Evolutionary conservation across 53 echinoderm and acorn worm species (phyloP), one percentile per base, ranked within the genome.

Genomic region (Patiria pectinifera): DNA sequence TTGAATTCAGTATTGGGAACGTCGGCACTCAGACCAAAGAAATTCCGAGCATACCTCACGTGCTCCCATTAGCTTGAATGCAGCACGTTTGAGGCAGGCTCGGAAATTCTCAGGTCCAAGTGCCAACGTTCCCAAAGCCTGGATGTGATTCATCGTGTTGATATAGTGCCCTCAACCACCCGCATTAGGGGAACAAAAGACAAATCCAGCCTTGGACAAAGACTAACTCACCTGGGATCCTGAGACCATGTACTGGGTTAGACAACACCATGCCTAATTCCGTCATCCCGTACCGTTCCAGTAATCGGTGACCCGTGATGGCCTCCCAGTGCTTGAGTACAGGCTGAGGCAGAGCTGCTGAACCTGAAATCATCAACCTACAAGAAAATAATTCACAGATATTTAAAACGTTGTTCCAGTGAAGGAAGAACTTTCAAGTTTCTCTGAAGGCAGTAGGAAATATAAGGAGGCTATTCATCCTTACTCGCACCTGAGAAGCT

Each of bases 221-320:
- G 19, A 11, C 66, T 18, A 74, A 24, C 21, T 76, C 93, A 99
- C 99, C 99, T 93, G 99, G 96, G 35, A 93, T 75, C 76, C 97
- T 93, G 45, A 75, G 47, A 16, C 99, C 96, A 4, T 94, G 78
- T 13, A 99, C 94, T 8, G 99, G 97, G 62, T 99, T 99, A 13
- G 99, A 89, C 1, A 99, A 91, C 13, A 93, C 99, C 97, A 99
- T 97, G 11, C 99, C 99, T 47, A 97, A 66, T 81, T 99, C 99
- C 72, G 99, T 99, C 99, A 99, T 99, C 5, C 99, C 99, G 59
- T 99, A 99, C n/a, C 99, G 89, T 85, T 99, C 99, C 83, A 99
- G 94, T 62, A 99, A 83, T 49, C 86, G 89, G 82, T 99, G 99
- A 35, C 99, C 97, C 14, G 97, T 93, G 46, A 97, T 93, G 15